Evolutionary conservation across 2,797 vertebrate genomes (phyloP), one percentile per base, ranked within the genome.

Genomic region (Poliocrania exsul): DNA sequence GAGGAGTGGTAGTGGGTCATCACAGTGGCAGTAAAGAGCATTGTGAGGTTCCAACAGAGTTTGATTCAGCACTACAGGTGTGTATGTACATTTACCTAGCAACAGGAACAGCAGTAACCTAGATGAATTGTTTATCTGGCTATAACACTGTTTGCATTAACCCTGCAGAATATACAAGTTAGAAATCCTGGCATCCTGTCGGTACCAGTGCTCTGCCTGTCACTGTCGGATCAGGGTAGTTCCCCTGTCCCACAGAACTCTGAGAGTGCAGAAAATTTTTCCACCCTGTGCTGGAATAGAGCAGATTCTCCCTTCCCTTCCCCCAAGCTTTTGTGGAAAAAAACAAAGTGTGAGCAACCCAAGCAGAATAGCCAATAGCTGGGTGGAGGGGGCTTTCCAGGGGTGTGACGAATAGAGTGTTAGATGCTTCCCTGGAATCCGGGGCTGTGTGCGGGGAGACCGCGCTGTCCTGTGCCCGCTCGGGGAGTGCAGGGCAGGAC

Each of bases 231-330:
- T 33, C 18, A 33, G 80, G 16, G 13, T 38, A 29, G 53, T n/a
- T 84, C 64, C 31, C 31, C 58, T 18, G 54, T 58, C 70, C 71
- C 42, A 29, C 57, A 49, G 53, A 90, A 56, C 90, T 82, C 56
- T 14, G 71, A 37, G 60, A 64, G 73, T 10, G 70, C 9, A 19
- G 46, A 94, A 90, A 93, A 88, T 13, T 54, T 74, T 95, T 94
- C 92, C 70, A 92, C 61, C 35, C 66, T 4, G 66, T 93, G 85
- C 92, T 92, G 64, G 90, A 95, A 92, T 85, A 80, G 62, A 89
- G 64, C 74, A 50, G 54, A 81, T 67, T 81, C 5, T 20, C 70
- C 47, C 4, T 26, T 77, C 78, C 85, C 81, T 79, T 67, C 83
- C 86, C 84, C 90, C 87, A 60, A 1, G 86, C 93, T 91, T 92